Evolutionary conservation across 2,888 invertebrate species (phyloP), one percentile per base, ranked within the genome.

Genomic region (Argyresthia albistria): DNA sequence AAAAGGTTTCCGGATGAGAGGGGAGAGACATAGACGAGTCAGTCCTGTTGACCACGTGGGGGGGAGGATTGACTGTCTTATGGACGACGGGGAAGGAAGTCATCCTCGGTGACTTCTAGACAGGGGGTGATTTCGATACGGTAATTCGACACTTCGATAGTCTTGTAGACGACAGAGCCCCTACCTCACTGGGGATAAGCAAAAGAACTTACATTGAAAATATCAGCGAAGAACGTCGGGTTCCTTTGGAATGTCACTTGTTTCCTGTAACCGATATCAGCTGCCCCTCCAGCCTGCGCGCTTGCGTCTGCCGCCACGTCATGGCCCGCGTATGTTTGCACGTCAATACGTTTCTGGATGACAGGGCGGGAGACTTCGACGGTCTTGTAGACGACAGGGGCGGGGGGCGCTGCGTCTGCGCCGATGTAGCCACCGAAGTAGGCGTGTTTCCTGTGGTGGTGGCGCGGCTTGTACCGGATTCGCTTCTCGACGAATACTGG

Each of bases 191-290:
- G n/a, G n/a, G n/a, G n/a, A n/a, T n/a, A n/a, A n/a, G n/a, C 25
- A 25, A 25, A 25, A 25, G 45, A n/a, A 82, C 90, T 88, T 68
- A 91, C 92, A 66, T 91, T 91, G 58, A 92, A 91, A 55, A 91
- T 89, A 61, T 91, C 91, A 46, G 88, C 83, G 60, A 90, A 90
- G 53, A 91, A 81, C n/a, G 79, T 74, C 0, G 84, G 81, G 53
- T 76, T 81, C 46, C 65, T 73, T 52, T 75, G 71, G 36, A 69
- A 59, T 1, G 72, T 68, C 2, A 76, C 69, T 64, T 69, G 70
- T 58, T 75, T 80, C 42, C 60, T 78, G 58, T 65, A 75, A 1
- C 70, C 66, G 37, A 69, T 64, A 43, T 69, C 64, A 43, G 65
- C 67, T 1, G 60, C 63, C 8, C 53, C 50, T 16, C 59, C 60